Percentiles rank a stretch among this genome's conserved stretches.
Evolutionary conservation across 64 coral and sea anemone species (phyloP).

Genomic region (Porites lutea): DNA sequence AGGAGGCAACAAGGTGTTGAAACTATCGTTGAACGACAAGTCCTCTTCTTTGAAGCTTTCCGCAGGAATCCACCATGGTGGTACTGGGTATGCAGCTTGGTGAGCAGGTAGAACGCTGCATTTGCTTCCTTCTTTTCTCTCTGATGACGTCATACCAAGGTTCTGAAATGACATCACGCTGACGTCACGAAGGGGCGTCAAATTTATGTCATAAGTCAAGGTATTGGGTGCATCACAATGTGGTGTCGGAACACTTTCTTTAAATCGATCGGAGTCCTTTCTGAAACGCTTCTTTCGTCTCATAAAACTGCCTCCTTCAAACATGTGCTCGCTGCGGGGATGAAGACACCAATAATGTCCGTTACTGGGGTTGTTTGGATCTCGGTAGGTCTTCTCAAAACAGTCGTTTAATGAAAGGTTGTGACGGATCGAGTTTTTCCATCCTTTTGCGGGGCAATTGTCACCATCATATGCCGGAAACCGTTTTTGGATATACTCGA

Average conservation of each 20-base stretch:
- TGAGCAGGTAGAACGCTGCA: neutral
- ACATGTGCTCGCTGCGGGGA: slow-evolving; percentile 80
- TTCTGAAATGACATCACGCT: neutral
- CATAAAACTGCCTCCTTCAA: slow-evolving; percentile 95
- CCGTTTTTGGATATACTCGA: slow-evolving; percentile 73
- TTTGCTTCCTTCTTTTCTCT: neutral
- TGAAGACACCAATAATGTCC: slow-evolving; percentile 90
- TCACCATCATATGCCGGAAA: slow-evolving; percentile 86
- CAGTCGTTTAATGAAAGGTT: slow-evolving; percentile 97
- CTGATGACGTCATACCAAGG: neutral
- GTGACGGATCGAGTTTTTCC: slow-evolving; percentile 98
- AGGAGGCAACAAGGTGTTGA: neutral
- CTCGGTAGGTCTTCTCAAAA: slow-evolving; percentile 87
- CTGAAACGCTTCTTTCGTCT: slow-evolving; percentile 88
- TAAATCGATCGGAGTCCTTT: neutral
- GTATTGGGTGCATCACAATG: neutral
- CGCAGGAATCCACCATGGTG: neutral
- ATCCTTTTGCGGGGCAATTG: slow-evolving; percentile 81
- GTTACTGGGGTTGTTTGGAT: slow-evolving; percentile 82
- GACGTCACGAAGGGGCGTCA: neutral
- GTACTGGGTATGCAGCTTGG: neutral
- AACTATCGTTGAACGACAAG: neutral
- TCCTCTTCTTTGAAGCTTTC: neutral
- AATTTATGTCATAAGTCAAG: neutral
- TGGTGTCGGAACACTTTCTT: neutral